Conservation (phyloP, 2,797 vertebrate species). For the Trachops cirrhosus region DNA sequence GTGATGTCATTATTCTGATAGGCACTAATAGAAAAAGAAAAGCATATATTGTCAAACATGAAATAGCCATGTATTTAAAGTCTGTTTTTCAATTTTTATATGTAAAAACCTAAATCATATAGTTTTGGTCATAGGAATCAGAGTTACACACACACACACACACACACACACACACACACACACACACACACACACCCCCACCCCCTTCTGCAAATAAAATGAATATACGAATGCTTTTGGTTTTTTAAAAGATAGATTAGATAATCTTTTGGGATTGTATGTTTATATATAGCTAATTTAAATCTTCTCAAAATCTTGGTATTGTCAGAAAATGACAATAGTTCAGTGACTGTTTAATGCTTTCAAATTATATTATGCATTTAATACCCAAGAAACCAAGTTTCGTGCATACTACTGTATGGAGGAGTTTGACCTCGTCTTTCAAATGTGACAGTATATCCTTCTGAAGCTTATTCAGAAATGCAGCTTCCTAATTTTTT, state of each 20-base stretch:
- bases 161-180: not conserved
- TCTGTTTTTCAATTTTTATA: slow-evolving; percentile 9
- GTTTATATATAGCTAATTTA: slow-evolving; percentile 41
- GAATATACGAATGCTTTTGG: not conserved
- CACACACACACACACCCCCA: not conserved
- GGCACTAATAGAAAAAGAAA: slow-evolving; percentile 87
- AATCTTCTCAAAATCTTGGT: slow-evolving; percentile 5
- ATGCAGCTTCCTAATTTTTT: slow-evolving; percentile 68
- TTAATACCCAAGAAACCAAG: slow-evolving; percentile 8
- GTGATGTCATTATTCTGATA: slow-evolving; percentile 99
- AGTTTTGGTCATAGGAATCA: slow-evolving; percentile 20
- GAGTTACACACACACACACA: not conserved
- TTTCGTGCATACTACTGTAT: not conserved
- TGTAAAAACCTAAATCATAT: slow-evolving; percentile 26
- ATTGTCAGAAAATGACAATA: slow-evolving; percentile 12
- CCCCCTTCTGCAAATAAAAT: slow-evolving; percentile 36
- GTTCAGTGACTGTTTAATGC: slow-evolving; percentile 13
- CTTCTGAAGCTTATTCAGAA: slow-evolving; percentile 54
- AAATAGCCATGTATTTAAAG: slow-evolving; percentile 41
- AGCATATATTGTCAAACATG: slow-evolving; percentile 44
- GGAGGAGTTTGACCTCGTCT: not conserved
- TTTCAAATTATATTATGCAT: slow-evolving; percentile 31
- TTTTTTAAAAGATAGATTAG: slow-evolving; percentile 35
- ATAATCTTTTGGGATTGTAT: not conserved
- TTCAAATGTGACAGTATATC: slow-evolving; percentile 27